Conservation (phyloP, 2,888 invertebrate genomes). For the Nephrotoma appendiculata region DNA sequence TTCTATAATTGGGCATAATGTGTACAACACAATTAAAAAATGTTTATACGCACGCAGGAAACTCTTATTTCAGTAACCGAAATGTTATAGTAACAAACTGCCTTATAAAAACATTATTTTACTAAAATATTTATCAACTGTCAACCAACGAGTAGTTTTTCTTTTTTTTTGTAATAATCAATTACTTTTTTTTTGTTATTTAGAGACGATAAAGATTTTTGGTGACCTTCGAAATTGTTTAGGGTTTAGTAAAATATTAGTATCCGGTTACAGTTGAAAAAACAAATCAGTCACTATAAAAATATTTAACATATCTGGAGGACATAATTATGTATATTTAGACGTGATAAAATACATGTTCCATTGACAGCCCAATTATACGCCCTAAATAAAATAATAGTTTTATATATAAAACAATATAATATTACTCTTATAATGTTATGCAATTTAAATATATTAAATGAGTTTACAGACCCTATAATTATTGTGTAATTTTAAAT, state of each 20-base stretch:
- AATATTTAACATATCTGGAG: neutral
- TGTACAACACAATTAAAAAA: neutral
- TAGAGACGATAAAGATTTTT: neutral
- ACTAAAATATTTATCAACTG: neutral
- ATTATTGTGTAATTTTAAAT: neutral
- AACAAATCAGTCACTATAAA: neutral
- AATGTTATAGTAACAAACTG: neutral
- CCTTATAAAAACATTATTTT: neutral
- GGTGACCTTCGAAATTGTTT: neutral
- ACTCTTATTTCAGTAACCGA: neutral
- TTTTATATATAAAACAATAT: neutral
- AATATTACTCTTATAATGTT: neutral
- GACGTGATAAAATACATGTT: neutral
- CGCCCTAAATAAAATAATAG: neutral
- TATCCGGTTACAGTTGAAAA: neutral
- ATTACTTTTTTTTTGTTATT: neutral
- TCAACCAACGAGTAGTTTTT: neutral
- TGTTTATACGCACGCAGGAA: neutral
- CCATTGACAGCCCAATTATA: neutral
- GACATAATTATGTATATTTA: neutral
- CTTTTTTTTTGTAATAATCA: neutral
- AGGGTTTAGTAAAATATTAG: neutral
- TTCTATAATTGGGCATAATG: neutral
- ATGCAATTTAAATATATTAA: neutral
- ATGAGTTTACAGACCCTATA: neutral